Evolutionary conservation across 1,140 invertebrate species (phyloP).

Genomic region (Stegodyphus mimosarum): DNA sequence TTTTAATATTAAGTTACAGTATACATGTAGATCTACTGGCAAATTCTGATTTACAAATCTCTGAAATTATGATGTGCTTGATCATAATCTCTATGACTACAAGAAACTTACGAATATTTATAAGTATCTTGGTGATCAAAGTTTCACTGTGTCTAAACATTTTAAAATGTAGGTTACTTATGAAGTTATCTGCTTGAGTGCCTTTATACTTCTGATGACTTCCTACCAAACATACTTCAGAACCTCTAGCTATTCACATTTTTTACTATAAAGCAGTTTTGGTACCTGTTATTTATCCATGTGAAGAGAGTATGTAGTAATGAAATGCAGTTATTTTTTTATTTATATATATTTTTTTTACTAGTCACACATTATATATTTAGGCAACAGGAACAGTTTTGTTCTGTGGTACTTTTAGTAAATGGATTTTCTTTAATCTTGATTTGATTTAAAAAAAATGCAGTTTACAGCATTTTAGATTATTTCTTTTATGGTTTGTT

Average conservation of each 20-base stretch:
- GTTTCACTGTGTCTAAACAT: constrained; percentile 36
- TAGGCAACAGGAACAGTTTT: neutral
- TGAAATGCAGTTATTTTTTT: neutral
- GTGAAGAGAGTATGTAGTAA: neutral
- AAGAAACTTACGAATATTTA: no score
- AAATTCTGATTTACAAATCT: no score
- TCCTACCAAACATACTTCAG: constrained; percentile 9
- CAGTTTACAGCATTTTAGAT: no score
- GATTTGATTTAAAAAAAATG: no score
- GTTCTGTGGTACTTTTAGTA: no score
- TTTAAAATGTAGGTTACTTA: constrained; percentile 28
- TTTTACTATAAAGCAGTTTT: constrained; percentile 29
- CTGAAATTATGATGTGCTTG: no score
- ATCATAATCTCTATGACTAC: no score
- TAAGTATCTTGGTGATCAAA: neutral
- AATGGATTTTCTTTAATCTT: no score
- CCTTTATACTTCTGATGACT: constrained; percentile 43
- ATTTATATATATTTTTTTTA: neutral
- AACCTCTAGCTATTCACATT: constrained; percentile 26
- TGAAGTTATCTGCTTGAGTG: constrained; percentile 50
- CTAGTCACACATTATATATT: neutral
- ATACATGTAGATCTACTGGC: no score
- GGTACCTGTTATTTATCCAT: constrained; percentile 18
- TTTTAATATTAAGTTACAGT: no score
- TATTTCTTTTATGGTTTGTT: no score